Base-by-base conservation (phyloP, 2,797 vertebrate genomes). In the Mormyrops attenuatus region DNA sequence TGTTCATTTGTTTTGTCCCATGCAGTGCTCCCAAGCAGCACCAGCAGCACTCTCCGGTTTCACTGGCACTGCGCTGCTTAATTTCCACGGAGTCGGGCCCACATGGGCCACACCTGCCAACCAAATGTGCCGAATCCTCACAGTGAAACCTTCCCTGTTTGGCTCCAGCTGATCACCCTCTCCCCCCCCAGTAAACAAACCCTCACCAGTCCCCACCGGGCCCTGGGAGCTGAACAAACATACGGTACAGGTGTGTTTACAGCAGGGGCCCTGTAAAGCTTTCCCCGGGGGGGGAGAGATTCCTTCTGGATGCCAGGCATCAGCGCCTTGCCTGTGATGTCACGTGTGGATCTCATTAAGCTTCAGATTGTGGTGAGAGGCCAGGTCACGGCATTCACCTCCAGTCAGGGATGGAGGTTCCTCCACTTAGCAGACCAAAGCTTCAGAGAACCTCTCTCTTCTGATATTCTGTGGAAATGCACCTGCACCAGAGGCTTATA, bases 231-330 rank as follows among this genome's bases (percentile, higher is more conserved):
- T 44, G 53, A 34, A 87, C 4, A 87, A 87, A 57, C 86, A 57
- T 44, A 52, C 20, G 86, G 53, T 41, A 30, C 86, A 87, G 52
- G 53, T 87, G 86, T 87, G 86, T 87, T 87, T 87, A 87, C 53
- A 57, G 86, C 77, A 22, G 77, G 77, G 77, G 38, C 52, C 34
- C 53, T 7, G 8, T 44, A 52, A 57, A 57, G 53, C 53, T n/a
- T 87, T 34, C 9, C 49, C 50, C 1, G 11, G n/a, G 84, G 84
- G 84, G 50, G 47, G 15, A 34, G 34, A 11, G 30, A n/a, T 34
- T 30, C 85, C 52, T 87, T 60, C 52, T 60, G 53, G 86, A 87
- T n/a, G 86, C 52, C 30, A 87, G 86, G 53, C 86, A 57, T 57
- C 86, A n/a, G 52, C 2, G 6, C 34, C 53, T 87, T 17, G 30